Conservation (phyloP, 2,113 vertebrate species). For the Pampusana beccarii region DNA sequence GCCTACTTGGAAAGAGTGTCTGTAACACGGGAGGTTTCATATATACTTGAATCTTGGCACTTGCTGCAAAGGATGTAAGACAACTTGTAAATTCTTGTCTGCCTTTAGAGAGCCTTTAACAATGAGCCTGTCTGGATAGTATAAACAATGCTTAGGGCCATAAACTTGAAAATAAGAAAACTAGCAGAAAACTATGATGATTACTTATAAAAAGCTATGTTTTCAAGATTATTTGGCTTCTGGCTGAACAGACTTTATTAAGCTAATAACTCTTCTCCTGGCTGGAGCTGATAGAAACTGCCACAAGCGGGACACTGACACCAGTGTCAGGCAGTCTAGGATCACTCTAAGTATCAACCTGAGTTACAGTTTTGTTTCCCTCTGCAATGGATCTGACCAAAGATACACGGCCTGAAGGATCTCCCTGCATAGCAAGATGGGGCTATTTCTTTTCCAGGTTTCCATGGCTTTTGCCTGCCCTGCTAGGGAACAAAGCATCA, state of each 20-base stretch:
- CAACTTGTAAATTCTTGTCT: neutral
- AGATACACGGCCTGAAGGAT: neutral
- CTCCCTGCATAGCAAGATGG: neutral
- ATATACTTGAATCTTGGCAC: neutral
- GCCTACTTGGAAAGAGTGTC: neutral
- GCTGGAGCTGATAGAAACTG: neutral
- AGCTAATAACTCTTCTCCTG: neutral
- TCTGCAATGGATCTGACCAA: neutral
- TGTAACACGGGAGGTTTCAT: neutral
- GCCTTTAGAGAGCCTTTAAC: neutral
- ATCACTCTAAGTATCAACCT: neutral
- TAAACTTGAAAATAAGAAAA: neutral
- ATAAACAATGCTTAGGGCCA: neutral
- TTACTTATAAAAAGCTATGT: neutral
- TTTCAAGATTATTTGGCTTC: neutral
- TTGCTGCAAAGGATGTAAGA: neutral
- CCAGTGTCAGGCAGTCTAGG: neutral
- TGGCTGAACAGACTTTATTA: neutral
- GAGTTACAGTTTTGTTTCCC: neutral
- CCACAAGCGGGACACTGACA: neutral
- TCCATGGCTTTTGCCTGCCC: neutral
- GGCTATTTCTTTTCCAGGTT: neutral
- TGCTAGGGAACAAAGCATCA: neutral
- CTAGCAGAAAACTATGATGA: neutral
- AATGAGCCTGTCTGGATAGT: neutral